Evolutionary conservation across 2,888 invertebrate species (phyloP), one percentile per base, ranked within the genome.

Genomic region (Andrena marginata): DNA sequence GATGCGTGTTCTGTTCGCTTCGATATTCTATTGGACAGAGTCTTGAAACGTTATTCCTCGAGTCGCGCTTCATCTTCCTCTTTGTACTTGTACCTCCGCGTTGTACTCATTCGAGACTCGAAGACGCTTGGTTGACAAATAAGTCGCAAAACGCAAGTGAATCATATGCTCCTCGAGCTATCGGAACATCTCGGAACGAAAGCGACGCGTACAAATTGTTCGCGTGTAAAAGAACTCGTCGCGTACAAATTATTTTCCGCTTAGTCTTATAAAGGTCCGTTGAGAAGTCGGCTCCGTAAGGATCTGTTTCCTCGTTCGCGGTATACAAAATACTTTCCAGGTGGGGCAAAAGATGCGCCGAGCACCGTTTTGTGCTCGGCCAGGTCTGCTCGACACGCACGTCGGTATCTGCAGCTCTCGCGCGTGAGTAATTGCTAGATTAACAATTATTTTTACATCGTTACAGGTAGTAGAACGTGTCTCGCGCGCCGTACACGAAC

Each of bases 311-410:
- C 59, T 31, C 29, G n/a, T 56, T 78, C 31, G 7, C 56, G 48
- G 72, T 59, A 79, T 80, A 80, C 13, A 78, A 72, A 80, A 78
- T 78, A 78, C 56, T 72, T 72, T 72, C 62, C 62, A 10, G 56
- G n/a, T 48, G 26, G 60, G 16, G 16, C 31, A n/a, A 67, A 59
- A 29, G 29, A 29, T n/a, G 35, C 42, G 35, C 13, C 31, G 2
- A 33, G 48, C 26, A 10, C 20, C 26, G 35, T n/a, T 59, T 64
- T 2, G 7, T 42, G 51, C 31, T 51, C 48, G 23, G 51, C 13
- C 69, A 60, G 49, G 33, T 26, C 10, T 48, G 42, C 26, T 4
- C 7, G 42, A 78, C 54, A 75, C 75, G 56, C 68, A 29, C 10
- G 23, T 31, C 59, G 10, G 26, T 65, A 60, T 68, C 49, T 67